Conservation (phyloP, 2,113 vertebrate species). For the Rhinolophus ferrumequinum region DNA sequence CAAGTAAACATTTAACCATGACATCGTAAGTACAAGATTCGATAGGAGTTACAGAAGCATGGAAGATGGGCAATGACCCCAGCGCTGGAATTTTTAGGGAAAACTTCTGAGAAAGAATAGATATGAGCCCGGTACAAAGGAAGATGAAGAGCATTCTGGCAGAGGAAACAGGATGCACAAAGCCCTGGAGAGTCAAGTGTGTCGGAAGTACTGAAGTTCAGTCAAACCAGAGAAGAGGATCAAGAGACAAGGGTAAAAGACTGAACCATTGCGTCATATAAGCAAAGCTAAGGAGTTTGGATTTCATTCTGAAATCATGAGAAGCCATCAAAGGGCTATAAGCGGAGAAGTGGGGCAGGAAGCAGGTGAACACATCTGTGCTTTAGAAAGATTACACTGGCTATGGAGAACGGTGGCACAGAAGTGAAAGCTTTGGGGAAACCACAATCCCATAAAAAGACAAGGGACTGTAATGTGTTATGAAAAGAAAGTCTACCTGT, state of each 20-base stretch:
- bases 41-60: background rate
- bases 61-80: background rate
- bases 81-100: background rate
- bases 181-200: constrained; percentile 6
- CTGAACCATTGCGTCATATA: background rate
- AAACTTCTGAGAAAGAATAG: background rate
- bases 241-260: constrained; percentile 10
- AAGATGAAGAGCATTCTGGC: background rate
- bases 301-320: background rate
- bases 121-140: background rate
- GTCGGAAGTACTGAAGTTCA: background rate
- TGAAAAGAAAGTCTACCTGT: background rate
- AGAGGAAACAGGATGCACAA: background rate
- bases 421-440: background rate
- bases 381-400: constrained; percentile 7
- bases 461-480: background rate
- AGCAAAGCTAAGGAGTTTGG: background rate
- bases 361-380: background rate
- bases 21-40: background rate
- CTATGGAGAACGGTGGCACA: background rate
- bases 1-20: constrained; percentile 8
- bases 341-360: background rate
- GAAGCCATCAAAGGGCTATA: constrained; percentile 17
- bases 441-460: background rate
- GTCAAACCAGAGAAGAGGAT: background rate